Base-by-base conservation (phyloP, 1,140 invertebrate species). In the Drosophila arawakana region DNA sequence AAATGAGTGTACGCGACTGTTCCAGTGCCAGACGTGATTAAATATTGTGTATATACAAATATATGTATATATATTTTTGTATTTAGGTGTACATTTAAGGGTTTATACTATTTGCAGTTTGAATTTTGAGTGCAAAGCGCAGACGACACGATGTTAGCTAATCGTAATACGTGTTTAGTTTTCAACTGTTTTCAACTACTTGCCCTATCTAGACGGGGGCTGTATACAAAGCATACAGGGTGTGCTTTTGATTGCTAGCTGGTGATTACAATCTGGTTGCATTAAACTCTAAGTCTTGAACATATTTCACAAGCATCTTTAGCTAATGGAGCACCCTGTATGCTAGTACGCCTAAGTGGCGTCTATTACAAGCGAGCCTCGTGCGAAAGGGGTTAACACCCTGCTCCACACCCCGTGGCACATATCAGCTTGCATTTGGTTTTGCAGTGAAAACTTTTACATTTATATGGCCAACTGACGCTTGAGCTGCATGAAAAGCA, bases 391-490 rank as follows among this genome's bases (percentile, higher is more conserved):
- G 50, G 13, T 46, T 34, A 25, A 10, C 7, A 5, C 37, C 61
- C 44, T 5, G 15, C 21, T 2, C 9, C 44, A 18, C 10, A 30
- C 25, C 25, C 25, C 6, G 25, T 30, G 13, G 13, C 37, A n/a
- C 35, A 73, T 85, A 85, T 85, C 79, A 70, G 79, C 43, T 85
- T 79, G 79, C 79, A 75, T 49, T 73, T 58, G 63, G 41, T 21
- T 30, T 30, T 49, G 72, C 49, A 49, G 70, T 66, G 62, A 84
- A 85, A 74, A 76, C 63, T 60, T 65, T 67, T 65, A 25, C 34
- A 54, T 74, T 66, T 62, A 65, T 62, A 62, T 67, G 46, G 50
- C 58, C 49, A 62, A 59, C 39, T 52, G 49, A 54, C 50, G 47
- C 15, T 59, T 15, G 4, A 54, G 61, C 0, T 30, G 58, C 41